phyloP scores from a whole-genome alignment of 2,113 vertebrate genomes.

The Cyprinus carpio region DNA sequence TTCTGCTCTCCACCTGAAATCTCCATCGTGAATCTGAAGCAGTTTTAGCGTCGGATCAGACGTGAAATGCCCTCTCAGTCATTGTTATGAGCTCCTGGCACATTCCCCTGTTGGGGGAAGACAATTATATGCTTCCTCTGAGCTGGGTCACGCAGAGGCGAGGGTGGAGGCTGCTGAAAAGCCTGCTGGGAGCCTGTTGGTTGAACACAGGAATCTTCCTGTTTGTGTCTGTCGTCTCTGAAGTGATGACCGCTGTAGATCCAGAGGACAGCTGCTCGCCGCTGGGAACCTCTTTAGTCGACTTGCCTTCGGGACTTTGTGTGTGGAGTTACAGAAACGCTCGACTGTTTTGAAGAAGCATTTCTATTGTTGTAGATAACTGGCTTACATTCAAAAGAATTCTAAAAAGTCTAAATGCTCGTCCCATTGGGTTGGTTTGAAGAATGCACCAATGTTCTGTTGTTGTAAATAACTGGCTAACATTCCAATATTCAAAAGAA shows the following conservation, averaged over 20 bases:
- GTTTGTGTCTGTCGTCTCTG: conserved; percentile 39
- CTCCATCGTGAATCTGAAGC: conserved; percentile 23
- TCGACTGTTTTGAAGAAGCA: not conserved
- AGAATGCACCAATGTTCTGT: not conserved
- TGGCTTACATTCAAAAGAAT: not conserved
- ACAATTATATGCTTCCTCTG: conserved; percentile 49
- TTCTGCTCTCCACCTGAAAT: not conserved
- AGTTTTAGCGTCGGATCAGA: conserved; percentile 19
- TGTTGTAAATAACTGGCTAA: not conserved
- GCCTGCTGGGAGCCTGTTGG: conserved; percentile 46
- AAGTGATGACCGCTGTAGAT: not conserved
- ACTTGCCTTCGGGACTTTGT: not conserved
- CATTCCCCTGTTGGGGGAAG: conserved; percentile 17
- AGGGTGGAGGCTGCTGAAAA: conserved; percentile 43
- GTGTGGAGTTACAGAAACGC: not conserved
- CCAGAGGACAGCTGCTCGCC: not conserved
- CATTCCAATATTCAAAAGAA: not conserved
- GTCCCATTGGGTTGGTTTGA: too few relatives aligned
- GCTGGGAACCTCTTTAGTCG: conserved; percentile 20
- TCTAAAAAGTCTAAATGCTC: too few relatives aligned
- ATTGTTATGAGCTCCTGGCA: conserved; percentile 32
- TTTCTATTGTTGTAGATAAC: not conserved
- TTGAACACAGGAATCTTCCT: conserved; percentile 40
- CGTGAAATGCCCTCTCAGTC: conserved; percentile 33
- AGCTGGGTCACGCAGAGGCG: conserved; percentile 49